Percentiles rank a stretch among this genome's conserved stretches.
Conservation (phyloP, 2,888 invertebrate genomes). For the Lomographa bimaculata region DNA sequence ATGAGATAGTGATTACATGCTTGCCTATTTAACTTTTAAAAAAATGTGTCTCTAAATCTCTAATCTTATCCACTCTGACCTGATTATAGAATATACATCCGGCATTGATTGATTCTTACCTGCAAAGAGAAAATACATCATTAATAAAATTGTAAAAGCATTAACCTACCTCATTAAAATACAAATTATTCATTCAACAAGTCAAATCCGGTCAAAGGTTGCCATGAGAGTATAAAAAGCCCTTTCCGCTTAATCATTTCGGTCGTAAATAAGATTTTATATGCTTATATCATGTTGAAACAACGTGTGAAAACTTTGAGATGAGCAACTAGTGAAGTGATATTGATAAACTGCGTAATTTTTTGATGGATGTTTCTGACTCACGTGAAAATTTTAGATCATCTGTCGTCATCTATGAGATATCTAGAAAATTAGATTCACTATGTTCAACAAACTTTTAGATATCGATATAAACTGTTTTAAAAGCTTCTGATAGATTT, state of each 20-base stretch:
- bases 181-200: slow-evolving; percentile 17
- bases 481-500: no score
- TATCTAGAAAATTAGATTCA: no score
- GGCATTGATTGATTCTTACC: slow-evolving; percentile 42
- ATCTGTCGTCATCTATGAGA: no score
- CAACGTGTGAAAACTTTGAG: slow-evolving; percentile 14
- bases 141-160: slow-evolving; percentile 22
- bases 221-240: slow-evolving; percentile 17
- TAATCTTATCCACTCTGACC: slow-evolving; percentile 8
- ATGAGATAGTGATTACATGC: no score
- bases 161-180: slow-evolving; percentile 8
- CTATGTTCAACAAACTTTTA: no score
- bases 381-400: slow-evolving; percentile 8
- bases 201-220: slow-evolving; percentile 26
- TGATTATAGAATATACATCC: slow-evolving; percentile 3
- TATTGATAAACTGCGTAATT: slow-evolving; percentile 27
- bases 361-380: slow-evolving; percentile 31
- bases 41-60: no score
- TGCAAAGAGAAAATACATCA: slow-evolving; percentile 46
- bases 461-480: no score
- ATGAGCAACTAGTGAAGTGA: slow-evolving; percentile 13
- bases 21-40: no score
- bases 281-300: slow-evolving; percentile 23
- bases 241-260: slow-evolving; percentile 10
- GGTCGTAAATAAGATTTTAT: slow-evolving; percentile 16